phyloP scores from a whole-genome alignment of 2,888 invertebrate genomes.

The Hofmannophila pseudospretella region DNA sequence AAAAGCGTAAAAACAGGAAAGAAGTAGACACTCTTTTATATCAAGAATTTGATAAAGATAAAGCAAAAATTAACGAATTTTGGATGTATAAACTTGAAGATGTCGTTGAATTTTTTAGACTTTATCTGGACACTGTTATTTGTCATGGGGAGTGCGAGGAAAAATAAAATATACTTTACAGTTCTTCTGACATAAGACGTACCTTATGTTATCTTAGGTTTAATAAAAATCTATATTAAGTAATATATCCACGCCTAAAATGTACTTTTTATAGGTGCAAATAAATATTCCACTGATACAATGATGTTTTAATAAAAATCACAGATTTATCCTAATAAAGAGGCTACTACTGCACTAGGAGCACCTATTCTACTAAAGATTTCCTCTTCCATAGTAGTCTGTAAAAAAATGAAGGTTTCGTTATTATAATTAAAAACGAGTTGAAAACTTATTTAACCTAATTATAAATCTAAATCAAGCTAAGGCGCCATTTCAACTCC shows the following conservation, averaged over 20 bases:
- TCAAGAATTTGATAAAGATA: conserved; percentile 34
- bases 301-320: too few relatives aligned
- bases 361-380: conserved; percentile 16
- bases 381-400: conserved; percentile 23
- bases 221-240: not conserved
- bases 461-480: too few relatives aligned
- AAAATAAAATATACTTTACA: too few relatives aligned
- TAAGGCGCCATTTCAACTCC: too few relatives aligned
- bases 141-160: conserved; percentile 30
- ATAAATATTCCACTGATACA: too few relatives aligned
- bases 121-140: conserved; percentile 34
- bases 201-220: too few relatives aligned
- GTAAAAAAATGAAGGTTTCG: conserved; percentile 23
- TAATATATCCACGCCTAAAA: not conserved
- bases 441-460: too few relatives aligned
- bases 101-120: conserved; percentile 39
- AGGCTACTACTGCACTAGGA: conserved; percentile 28
- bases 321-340: conserved; percentile 41
- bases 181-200: too few relatives aligned
- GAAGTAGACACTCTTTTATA: conserved; percentile 31
- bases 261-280: not conserved
- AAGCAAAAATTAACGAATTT: conserved; percentile 22
- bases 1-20: conserved; percentile 7
- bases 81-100: conserved; percentile 41
- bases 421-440: too few relatives aligned